A percentile compares a stretch with the other conserved stretches of the same genome.
These are phyloP conservation scores for Scotopteryx bipunctaria DNA, from an alignment of 2,888 invertebrate genomes.

Conservation along the genomic window DNA sequence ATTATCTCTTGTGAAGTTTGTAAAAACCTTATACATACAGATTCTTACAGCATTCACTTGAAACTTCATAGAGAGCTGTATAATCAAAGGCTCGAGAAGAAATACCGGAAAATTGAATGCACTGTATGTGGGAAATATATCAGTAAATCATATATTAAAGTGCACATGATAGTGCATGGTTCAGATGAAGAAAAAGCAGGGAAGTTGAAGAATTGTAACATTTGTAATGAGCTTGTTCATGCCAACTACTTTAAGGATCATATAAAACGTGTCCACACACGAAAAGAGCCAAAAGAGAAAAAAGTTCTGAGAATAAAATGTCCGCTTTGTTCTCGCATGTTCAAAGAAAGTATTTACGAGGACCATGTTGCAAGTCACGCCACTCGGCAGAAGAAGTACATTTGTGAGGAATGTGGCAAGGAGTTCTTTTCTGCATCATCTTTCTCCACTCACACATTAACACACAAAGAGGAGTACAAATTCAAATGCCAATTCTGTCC, in stretches of 20 bases:
- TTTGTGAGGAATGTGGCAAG: constrained; percentile 55
- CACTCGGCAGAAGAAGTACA: constrained; percentile 33
- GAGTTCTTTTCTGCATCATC: constrained; percentile 43
- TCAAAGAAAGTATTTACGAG: constrained; percentile 37
- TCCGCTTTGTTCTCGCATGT: constrained; percentile 40
- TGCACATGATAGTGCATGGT: constrained; percentile 42
- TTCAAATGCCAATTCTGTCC: constrained; percentile 55
- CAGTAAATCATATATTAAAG: constrained; percentile 40
- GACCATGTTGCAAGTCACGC: constrained; percentile 42
- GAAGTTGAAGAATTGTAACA: constrained; percentile 31
- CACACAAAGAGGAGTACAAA: constrained; percentile 47
- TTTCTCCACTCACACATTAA: constrained; percentile 48
- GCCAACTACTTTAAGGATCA: constrained; percentile 37
- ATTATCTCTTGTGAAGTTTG: constrained; percentile 42
- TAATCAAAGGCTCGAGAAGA: constrained; percentile 30
- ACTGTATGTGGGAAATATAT: constrained; percentile 42
- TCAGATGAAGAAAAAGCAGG: constrained; percentile 34
- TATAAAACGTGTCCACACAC: constrained; percentile 33
- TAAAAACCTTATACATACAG: constrained; percentile 31
- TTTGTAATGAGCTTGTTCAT: constrained; percentile 38
- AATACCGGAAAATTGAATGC: constrained; percentile 42
- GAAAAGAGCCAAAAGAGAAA: not conserved
- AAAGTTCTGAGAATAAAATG: constrained; percentile 24
- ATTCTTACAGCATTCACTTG: constrained; percentile 36
- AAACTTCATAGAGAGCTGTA: constrained; percentile 39